Conservation (phyloP, 1,140 invertebrate species). For the Heterodera schachtii region DNA sequence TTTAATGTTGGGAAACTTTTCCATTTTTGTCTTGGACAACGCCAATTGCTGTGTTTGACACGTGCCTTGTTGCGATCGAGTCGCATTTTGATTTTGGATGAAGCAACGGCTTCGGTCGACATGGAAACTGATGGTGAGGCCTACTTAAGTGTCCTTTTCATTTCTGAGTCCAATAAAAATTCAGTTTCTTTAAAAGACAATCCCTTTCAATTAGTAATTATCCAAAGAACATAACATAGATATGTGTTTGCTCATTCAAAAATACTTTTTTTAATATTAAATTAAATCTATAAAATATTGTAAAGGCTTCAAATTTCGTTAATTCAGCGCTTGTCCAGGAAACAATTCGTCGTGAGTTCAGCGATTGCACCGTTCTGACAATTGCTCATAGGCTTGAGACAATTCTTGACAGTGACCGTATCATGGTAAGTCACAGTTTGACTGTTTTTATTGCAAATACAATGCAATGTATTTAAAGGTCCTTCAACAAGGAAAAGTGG, state of each 20-base stretch:
- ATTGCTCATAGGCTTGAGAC: conserved; percentile 71
- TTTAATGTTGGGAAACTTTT: neutral
- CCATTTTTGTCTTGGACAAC: conserved; percentile 71
- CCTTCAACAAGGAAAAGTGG: conserved; percentile 77
- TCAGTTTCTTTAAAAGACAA: too few species aligned
- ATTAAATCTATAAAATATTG: too few species aligned
- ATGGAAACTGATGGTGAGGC: conserved; percentile 3
- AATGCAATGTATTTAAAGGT: conserved; percentile 69
- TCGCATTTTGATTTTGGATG: conserved; percentile 75
- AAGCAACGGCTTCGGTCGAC: conserved; percentile 70
- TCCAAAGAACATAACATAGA: too few species aligned
- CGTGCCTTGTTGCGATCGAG: conserved; percentile 71
- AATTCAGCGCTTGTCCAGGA: conserved; percentile 63
- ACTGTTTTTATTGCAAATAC: neutral
- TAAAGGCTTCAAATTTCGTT: conserved; percentile 5
- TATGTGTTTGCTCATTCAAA: too few species aligned
- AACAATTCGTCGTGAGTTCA: conserved; percentile 66
- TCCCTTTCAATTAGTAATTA: too few species aligned
- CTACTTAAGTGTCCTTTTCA: conserved; percentile 68
- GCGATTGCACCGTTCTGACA: conserved; percentile 70
- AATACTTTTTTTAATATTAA: too few species aligned
- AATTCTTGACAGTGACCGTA: conserved; percentile 69
- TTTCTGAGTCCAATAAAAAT: too few species aligned
- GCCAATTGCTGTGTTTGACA: conserved; percentile 78
- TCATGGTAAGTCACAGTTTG: conserved; percentile 66